phyloP scores from a whole-genome alignment of 23 tunicate genomes.

The Aplidium turbinatum region DNA sequence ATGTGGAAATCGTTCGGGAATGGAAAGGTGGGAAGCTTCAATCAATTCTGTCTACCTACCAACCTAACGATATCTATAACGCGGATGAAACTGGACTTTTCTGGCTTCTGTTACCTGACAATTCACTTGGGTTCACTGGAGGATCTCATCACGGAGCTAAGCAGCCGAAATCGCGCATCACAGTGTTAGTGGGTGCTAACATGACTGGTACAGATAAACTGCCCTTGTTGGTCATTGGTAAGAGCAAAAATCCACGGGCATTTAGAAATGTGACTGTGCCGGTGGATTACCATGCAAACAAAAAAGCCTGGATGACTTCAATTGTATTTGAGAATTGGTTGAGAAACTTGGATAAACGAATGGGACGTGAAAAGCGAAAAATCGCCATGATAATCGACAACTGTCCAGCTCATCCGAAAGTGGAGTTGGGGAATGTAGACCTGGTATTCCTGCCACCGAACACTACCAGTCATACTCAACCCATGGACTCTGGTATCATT shows the following conservation, averaged over 20 bases:
- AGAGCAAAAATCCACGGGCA: conserved; percentile 19
- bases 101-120: conserved; percentile 22
- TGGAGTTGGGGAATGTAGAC: conserved; percentile 6
- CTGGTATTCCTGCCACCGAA: conserved; percentile 8
- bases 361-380: not conserved
- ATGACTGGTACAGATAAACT: conserved; percentile 25
- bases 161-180: conserved; percentile 16
- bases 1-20: not conserved
- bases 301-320: conserved; percentile 5
- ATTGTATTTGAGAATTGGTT: conserved; percentile 5
- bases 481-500: not conserved
- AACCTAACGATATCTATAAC: conserved; percentile 22
- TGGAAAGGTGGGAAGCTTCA: not conserved
- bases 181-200: conserved; percentile 17
- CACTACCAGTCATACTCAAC: not conserved
- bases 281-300: conserved; percentile 21
- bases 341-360: conserved; percentile 6
- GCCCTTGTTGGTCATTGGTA: not conserved
- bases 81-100: conserved; percentile 9
- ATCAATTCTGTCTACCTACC: not conserved
- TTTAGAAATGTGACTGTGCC: conserved; percentile 13
- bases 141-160: not conserved
- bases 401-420: conserved; percentile 1
- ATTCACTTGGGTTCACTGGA: conserved; percentile 5
- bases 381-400: conserved; percentile 11